A percentile compares a stretch with the other conserved stretches of the same genome.
Evolutionary conservation across 92 coral and sea anemone species (phyloP).

Genomic region (Porites cylindrica): DNA sequence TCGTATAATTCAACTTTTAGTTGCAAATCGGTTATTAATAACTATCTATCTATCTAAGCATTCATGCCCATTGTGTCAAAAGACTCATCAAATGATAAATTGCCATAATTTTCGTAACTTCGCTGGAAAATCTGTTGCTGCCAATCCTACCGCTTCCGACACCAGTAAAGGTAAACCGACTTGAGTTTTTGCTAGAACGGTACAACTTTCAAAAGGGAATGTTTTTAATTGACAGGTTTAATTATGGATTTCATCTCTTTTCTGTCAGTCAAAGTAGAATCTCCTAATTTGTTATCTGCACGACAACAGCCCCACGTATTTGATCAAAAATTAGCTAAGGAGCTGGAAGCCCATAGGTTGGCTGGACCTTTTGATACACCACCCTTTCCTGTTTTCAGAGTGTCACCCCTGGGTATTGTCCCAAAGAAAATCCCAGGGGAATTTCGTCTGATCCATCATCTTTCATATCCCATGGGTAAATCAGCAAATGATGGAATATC

Average conservation of each 20-base stretch:
- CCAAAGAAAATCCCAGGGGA: too few species aligned
- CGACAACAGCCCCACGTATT: conserved; percentile 20
- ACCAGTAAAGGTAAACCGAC: conserved; percentile 35
- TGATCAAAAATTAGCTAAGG: conserved; percentile 40
- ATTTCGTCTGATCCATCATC: conserved; percentile 44
- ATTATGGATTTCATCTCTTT: conserved; percentile 36
- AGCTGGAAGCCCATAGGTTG: conserved; percentile 48
- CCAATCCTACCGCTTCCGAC: conserved; percentile 23
- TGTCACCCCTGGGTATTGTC: conserved; percentile 17
- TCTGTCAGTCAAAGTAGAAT: conserved; percentile 10
- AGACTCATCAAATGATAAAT: background rate
- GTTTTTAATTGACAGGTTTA: conserved; percentile 21
- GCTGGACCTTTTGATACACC: conserved; percentile 55
- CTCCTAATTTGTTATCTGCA: conserved; percentile 39
- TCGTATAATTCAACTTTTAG: too few species aligned
- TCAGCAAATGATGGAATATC: conserved; percentile 60
- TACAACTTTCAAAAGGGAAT: background rate
- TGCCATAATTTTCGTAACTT: background rate
- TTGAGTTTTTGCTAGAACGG: conserved; percentile 18
- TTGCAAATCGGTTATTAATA: too few species aligned
- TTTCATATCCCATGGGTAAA: conserved; percentile 39
- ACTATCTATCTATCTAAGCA: background rate
- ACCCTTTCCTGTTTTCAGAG: conserved; percentile 27
- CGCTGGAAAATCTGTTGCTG: background rate
- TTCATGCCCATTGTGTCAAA: background rate